Percentiles rank a stretch among this genome's conserved stretches.
Evolutionary conservation across 2,888 invertebrate genomes (phyloP).

Genomic region (Dichetophora obliterata): DNA sequence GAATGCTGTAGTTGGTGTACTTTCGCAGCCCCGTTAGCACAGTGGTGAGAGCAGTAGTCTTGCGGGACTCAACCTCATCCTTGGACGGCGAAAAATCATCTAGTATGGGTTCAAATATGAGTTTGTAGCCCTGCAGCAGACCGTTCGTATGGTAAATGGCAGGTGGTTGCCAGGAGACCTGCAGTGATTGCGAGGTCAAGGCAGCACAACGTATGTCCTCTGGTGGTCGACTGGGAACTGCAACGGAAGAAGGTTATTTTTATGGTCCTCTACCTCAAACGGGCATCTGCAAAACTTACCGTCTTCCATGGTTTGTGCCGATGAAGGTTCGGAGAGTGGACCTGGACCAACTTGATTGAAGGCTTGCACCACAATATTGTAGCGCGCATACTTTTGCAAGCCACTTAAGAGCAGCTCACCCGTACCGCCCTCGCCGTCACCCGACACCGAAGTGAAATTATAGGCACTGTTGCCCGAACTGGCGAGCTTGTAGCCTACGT

Average conservation of each 20-base stretch:
- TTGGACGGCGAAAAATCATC: constrained; percentile 72
- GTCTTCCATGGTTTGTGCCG: constrained; percentile 81
- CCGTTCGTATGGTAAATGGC: constrained; percentile 81
- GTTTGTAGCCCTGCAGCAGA: constrained; percentile 81
- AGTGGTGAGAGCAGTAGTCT: constrained; percentile 78
- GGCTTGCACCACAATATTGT: constrained; percentile 79
- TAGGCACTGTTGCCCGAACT: constrained; percentile 72
- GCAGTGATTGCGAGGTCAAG: constrained; percentile 80
- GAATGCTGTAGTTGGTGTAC: constrained; percentile 85
- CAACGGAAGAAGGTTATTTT: too few species aligned
- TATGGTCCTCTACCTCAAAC: too few species aligned
- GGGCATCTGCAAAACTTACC: constrained; percentile 69
- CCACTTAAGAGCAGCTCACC: constrained; percentile 77
- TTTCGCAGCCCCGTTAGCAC: constrained; percentile 80
- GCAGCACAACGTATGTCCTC: constrained; percentile 83
- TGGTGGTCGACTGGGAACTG: constrained; percentile 85
- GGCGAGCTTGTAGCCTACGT: constrained; percentile 73
- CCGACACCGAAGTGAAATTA: constrained; percentile 78
- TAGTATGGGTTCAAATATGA: constrained; percentile 77
- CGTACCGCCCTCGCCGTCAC: constrained; percentile 78
- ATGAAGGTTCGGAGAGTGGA: constrained; percentile 77
- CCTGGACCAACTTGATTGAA: constrained; percentile 83
- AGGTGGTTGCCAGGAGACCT: constrained; percentile 85
- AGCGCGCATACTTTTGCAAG: constrained; percentile 77
- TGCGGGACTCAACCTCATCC: constrained; percentile 74